Conservation (phyloP, 2,888 invertebrate genomes). For the Drosophila atroscutellata region DNA sequence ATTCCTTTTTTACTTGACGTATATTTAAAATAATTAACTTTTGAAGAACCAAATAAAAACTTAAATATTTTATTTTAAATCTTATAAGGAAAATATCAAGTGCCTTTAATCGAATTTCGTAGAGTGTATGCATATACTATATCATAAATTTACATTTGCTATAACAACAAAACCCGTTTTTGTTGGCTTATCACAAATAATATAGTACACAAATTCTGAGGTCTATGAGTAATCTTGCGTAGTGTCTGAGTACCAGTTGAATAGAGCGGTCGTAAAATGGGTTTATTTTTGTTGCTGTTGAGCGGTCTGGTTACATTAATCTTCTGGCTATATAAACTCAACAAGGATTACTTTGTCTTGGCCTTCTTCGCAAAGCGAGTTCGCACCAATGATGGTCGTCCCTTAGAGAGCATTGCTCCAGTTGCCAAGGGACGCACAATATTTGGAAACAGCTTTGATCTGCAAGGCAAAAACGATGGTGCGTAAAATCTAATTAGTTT, state of each 20-base stretch:
- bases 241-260: conserved; percentile 3
- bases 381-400: conserved; percentile 68
- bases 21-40: too few species aligned
- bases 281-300: conserved; percentile 35
- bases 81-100: too few species aligned
- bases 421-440: conserved; percentile 63
- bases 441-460: conserved; percentile 79
- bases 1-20: too few species aligned
- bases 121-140: too few species aligned
- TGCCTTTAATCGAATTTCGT: too few species aligned
- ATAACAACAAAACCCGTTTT: too few species aligned
- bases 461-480: conserved; percentile 55
- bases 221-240: not conserved
- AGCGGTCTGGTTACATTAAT: conserved; percentile 36
- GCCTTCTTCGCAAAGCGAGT: conserved; percentile 65
- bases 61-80: too few species aligned
- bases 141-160: too few species aligned
- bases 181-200: not conserved
- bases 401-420: conserved; percentile 63
- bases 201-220: not conserved
- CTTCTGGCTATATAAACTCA: conserved; percentile 56
- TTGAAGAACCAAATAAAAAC: too few species aligned
- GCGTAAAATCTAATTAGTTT: not conserved
- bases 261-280: conserved; percentile 17
- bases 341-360: conserved; percentile 60